Conservation (phyloP, 2,113 vertebrate genomes). For the Cacatua alba region DNA sequence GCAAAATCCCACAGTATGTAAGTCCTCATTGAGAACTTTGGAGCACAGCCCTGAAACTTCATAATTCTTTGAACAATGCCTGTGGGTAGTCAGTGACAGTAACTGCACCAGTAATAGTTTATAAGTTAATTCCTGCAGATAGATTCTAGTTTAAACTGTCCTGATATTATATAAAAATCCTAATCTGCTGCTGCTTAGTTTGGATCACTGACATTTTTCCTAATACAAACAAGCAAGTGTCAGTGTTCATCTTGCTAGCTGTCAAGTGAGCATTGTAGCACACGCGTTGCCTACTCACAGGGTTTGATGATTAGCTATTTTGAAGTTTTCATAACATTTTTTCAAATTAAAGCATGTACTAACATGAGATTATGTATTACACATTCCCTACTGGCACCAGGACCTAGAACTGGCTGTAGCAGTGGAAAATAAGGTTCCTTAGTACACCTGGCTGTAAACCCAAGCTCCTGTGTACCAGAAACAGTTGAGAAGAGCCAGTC, state of each 20-base stretch:
- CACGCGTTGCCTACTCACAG: rapidly evolving
- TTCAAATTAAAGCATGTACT: not conserved
- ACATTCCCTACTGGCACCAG: rapidly evolving
- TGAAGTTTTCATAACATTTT: not conserved
- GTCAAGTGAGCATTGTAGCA: not conserved
- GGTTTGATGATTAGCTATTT: not conserved
- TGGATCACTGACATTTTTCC: not conserved
- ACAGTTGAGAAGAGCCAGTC: not conserved
- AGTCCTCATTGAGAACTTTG: not conserved
- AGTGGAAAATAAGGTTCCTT: not conserved
- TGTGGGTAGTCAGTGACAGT: not conserved
- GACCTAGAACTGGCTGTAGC: not conserved
- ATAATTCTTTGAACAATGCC: not conserved
- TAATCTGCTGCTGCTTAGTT: not conserved
- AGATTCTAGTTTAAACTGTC: not conserved
- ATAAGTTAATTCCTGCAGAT: not conserved
- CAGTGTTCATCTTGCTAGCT: not conserved
- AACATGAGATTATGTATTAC: not conserved
- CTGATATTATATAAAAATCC: not conserved
- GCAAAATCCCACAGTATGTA: not conserved
- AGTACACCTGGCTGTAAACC: not conserved
- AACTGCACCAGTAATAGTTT: not conserved
- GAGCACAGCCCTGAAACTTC: not conserved
- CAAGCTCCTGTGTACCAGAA: not conserved
- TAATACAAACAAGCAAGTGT: not conserved